Evolutionary conservation across 2,113 vertebrate species (phyloP).

Genomic region (Lynx canadensis): DNA sequence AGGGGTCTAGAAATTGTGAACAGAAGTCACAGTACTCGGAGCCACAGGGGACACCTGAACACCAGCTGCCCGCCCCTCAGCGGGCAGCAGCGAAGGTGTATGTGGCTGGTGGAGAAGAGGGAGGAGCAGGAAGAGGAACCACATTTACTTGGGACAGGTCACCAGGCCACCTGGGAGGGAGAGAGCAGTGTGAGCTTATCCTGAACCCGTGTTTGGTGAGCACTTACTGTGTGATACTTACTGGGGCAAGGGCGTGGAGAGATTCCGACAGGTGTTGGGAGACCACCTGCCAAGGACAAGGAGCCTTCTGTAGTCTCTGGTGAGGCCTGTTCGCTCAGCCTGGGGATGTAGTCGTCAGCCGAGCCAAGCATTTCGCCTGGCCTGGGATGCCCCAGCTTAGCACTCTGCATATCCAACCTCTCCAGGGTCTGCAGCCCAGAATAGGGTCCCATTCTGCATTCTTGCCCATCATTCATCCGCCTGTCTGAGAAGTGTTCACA

Average conservation of each 20-base stretch:
- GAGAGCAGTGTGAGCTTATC: neutral
- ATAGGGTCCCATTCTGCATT: neutral
- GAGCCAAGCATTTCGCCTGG: neutral
- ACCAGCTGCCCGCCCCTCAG: neutral
- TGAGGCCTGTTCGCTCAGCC: neutral
- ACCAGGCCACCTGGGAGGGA: neutral
- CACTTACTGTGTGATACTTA: neutral
- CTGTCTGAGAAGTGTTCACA: neutral
- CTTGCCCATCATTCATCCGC: neutral
- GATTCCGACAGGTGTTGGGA: neutral
- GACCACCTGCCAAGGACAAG: neutral
- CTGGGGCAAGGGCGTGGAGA: neutral
- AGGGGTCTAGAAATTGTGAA: neutral
- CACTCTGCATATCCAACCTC: neutral
- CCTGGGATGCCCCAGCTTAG: neutral
- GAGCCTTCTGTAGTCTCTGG: neutral
- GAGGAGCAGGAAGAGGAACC: neutral
- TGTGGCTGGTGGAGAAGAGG: neutral
- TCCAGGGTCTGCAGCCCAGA: neutral
- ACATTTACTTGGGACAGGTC: neutral
- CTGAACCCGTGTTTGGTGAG: neutral
- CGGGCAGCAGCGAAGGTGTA: neutral
- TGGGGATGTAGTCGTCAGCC: neutral
- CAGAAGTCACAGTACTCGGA: neutral
- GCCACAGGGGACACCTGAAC: neutral